Conservation (phyloP, 2,888 invertebrate species). For the Achlya flavicornis region DNA sequence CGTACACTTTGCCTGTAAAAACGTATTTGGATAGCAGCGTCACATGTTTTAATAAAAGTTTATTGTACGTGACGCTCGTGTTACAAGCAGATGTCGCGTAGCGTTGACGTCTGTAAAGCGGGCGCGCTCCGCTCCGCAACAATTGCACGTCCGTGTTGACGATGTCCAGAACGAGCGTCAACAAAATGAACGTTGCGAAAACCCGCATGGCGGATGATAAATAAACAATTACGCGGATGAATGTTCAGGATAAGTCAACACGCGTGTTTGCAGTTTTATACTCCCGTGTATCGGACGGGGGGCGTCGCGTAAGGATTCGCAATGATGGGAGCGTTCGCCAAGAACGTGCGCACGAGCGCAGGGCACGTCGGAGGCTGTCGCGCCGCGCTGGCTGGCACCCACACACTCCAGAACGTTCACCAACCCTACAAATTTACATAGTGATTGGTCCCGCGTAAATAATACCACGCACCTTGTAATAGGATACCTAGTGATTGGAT, state of each 20-base stretch:
- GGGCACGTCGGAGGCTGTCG: conserved; percentile 70
- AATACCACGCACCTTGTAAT: conserved; percentile 68
- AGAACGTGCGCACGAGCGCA: conserved; percentile 74
- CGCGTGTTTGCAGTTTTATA: conserved; percentile 26
- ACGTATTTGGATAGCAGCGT: conserved; percentile 68
- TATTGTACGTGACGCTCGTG: conserved; percentile 54
- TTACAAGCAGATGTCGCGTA: conserved; percentile 46
- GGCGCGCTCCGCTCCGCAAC: conserved; percentile 25
- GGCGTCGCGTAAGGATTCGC: conserved; percentile 37
- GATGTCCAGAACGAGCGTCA: conserved; percentile 46
- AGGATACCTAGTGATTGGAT: conserved; percentile 67
- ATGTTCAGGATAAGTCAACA: conserved; percentile 28
- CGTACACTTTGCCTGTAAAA: conserved; percentile 71
- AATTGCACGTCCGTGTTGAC: conserved; percentile 45
- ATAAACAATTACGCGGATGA: conserved; percentile 33
- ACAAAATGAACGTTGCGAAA: conserved; percentile 45
- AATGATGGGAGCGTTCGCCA: conserved; percentile 30
- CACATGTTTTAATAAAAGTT: conserved; percentile 61
- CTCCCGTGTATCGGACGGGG: conserved; percentile 6
- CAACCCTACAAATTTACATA: conserved; percentile 81
- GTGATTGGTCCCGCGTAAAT: conserved; percentile 75
- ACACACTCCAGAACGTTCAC: conserved; percentile 78
- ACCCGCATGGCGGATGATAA: conserved; percentile 48
- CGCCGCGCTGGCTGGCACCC: conserved; percentile 62
- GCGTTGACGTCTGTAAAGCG: conserved; percentile 33